A percentile compares a stretch with the other conserved stretches of the same genome.
phyloP scores from a whole-genome alignment of 2,113 vertebrate genomes.

The Pristiophorus japonicus region DNA sequence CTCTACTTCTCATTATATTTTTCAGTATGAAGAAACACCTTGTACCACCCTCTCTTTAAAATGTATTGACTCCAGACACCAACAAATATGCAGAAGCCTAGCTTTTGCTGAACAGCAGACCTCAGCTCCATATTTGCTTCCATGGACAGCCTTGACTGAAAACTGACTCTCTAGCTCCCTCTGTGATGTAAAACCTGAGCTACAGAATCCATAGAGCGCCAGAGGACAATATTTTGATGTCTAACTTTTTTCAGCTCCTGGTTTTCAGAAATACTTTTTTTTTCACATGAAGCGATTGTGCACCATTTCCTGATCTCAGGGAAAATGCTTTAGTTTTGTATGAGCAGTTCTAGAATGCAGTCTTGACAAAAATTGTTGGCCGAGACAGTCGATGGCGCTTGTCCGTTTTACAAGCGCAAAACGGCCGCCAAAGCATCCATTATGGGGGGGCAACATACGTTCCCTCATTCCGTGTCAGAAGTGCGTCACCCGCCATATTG shows the following conservation, averaged over 20 bases:
- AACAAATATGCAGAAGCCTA: conserved; percentile 17
- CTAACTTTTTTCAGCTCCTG: not conserved
- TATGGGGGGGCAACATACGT: no score
- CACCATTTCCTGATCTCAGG: not conserved
- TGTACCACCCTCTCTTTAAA: not conserved
- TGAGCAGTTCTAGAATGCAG: not conserved
- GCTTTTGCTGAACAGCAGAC: conserved; percentile 14
- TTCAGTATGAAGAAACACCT: not conserved
- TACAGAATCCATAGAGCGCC: not conserved
- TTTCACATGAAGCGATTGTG: not conserved
- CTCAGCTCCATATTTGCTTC: not conserved
- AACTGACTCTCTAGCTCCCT: conserved; percentile 20
- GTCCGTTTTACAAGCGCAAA: not conserved
- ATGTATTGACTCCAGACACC: conserved; percentile 1
- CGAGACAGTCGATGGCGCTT: not conserved
- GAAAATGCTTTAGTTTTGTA: not conserved
- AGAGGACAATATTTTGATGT: not conserved
- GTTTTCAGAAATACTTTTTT: not conserved
- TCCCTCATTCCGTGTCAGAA: no score
- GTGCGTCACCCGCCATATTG: not conserved
- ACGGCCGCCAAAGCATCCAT: no score
- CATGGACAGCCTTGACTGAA: not conserved
- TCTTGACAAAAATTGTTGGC: not conserved
- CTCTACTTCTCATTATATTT: not conserved
- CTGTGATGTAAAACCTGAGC: not conserved